Percentiles rank a stretch among this genome's conserved stretches.
Conservation (phyloP, 2,888 invertebrate genomes). For the Eupithecia insigniata region DNA sequence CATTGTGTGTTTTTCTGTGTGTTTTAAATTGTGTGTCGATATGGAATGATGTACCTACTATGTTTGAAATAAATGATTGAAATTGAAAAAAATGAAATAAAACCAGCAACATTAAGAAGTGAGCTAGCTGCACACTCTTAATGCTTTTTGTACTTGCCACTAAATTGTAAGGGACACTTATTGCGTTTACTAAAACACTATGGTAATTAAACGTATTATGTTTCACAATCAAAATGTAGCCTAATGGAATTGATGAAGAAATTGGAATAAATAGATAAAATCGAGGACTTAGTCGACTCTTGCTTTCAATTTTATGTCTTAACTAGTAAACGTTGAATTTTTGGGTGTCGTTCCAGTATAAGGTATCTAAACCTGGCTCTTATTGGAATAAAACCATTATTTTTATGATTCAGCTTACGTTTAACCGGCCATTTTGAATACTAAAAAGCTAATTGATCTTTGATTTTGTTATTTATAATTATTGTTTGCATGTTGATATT, state of each 20-base stretch:
- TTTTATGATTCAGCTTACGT: no score
- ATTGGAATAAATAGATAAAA: slow-evolving; percentile 19
- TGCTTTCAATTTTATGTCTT: background rate
- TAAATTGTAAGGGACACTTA: slow-evolving; percentile 51
- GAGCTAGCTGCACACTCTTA: slow-evolving; percentile 14
- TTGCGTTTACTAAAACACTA: slow-evolving; percentile 52
- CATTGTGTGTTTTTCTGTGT: no score
- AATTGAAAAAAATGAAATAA: no score
- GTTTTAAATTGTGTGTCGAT: no score
- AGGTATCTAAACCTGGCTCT: background rate
- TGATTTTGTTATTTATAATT: no score
- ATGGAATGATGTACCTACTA: no score
- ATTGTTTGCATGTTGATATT: no score
- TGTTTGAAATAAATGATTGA: no score
- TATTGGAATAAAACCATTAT: background rate
- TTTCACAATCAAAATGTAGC: slow-evolving; percentile 44
- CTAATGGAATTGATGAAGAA: slow-evolving; percentile 39
- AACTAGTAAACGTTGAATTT: background rate
- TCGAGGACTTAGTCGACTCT: background rate
- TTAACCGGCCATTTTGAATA: background rate
- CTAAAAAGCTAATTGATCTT: no score
- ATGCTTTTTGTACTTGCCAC: slow-evolving; percentile 13
- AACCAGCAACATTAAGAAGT: slow-evolving; percentile 6
- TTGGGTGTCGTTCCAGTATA: background rate
- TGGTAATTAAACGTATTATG: slow-evolving; percentile 46